phyloP scores from a whole-genome alignment of 2,888 invertebrate genomes.

The Drosophila phalerata region DNA sequence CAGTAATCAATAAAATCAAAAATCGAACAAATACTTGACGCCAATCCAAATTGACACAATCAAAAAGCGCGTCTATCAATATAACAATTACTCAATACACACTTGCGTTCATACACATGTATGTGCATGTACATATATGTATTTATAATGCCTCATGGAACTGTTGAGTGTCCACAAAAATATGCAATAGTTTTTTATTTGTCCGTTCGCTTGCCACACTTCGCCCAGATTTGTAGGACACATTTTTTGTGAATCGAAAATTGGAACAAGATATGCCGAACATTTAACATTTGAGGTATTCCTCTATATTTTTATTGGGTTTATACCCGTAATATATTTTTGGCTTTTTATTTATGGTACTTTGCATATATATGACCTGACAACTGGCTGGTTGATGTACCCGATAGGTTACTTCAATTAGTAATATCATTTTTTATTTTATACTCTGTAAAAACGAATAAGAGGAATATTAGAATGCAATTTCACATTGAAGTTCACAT shows the following conservation, averaged over 20 bases:
- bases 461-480: background rate
- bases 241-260: conserved; percentile 28
- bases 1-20: conserved; percentile 62
- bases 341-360: conserved; percentile 20
- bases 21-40: conserved; percentile 55
- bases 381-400: conserved; percentile 49
- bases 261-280: conserved; percentile 18
- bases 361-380: conserved; percentile 43
- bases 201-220: conserved; percentile 2
- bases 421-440: conserved; percentile 42
- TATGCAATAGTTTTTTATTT: conserved; percentile 27
- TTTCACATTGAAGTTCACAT: background rate
- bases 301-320: conserved; percentile 41
- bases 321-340: conserved; percentile 47
- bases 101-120: conserved; percentile 3
- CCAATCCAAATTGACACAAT: conserved; percentile 65
- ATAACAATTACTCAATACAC: conserved; percentile 36
- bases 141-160: conserved; percentile 37
- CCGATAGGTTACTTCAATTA: conserved; percentile 56
- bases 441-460: background rate
- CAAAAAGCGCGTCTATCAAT: conserved; percentile 65
- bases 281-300: conserved; percentile 36
- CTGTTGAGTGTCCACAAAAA: conserved; percentile 52
- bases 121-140: background rate
- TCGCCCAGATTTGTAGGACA: conserved; percentile 33